phyloP scores from a whole-genome alignment of 2,888 invertebrate genomes.

The Ptychoptera contaminata region DNA sequence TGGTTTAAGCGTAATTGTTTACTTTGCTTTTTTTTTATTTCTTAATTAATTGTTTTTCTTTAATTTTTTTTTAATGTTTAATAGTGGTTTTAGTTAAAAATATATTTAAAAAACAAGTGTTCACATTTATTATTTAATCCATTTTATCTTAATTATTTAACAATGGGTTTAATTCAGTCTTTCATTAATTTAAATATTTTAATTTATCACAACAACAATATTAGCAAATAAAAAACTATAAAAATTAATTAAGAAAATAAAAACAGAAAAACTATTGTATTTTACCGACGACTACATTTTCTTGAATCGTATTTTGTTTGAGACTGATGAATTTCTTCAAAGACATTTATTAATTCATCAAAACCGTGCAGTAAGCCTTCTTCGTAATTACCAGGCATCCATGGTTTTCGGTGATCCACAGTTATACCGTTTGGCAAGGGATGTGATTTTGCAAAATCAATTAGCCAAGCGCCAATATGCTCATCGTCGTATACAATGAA shows the following conservation, averaged over 20 bases:
- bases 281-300: slow-evolving; percentile 8
- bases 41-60: no score
- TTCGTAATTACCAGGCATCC: slow-evolving; percentile 91
- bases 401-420: slow-evolving; percentile 64
- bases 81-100: no score
- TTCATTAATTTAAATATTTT: no score
- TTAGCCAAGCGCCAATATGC: slow-evolving; percentile 86
- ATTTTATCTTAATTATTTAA: no score
- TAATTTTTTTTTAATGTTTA: no score
- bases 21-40: no score
- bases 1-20: no score
- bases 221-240: not conserved
- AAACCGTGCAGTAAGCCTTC: slow-evolving; percentile 88
- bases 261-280: not conserved
- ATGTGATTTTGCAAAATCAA: slow-evolving; percentile 91
- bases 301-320: slow-evolving; percentile 9
- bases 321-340: slow-evolving; percentile 28
- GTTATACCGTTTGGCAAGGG: slow-evolving; percentile 48
- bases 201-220: not conserved
- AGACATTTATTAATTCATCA: slow-evolving; percentile 73
- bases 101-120: no score
- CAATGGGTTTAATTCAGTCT: no score
- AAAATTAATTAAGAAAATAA: not conserved
- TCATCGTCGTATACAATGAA: slow-evolving; percentile 84
- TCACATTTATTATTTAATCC: no score